These are phyloP conservation scores for Gracilinanus agilis DNA, from an alignment of 2,113 vertebrate species.

Conservation along the genomic window DNA sequence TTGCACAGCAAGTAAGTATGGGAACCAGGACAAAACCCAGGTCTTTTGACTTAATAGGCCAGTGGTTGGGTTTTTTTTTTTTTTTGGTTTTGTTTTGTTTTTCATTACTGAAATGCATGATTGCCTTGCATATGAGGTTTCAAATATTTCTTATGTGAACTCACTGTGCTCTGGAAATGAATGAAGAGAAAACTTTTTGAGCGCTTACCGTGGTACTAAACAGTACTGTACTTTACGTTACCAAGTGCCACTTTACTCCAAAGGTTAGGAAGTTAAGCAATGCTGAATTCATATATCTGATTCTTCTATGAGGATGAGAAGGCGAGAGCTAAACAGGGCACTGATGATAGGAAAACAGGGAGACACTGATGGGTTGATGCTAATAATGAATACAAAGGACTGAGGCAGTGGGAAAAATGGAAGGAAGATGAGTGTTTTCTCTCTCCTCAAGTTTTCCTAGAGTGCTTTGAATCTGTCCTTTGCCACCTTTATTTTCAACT, in stretches of 20 bases:
- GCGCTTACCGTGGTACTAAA: background rate
- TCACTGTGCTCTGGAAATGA: background rate
- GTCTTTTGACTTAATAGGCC: too few relatives aligned
- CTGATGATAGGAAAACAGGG: background rate
- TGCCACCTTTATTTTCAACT: background rate
- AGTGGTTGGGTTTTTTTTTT: background rate
- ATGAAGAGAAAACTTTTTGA: background rate
- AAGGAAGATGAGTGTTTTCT: background rate
- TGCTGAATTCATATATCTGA: background rate
- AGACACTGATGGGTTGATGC: background rate
- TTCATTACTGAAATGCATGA: background rate
- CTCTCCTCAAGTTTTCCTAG: background rate
- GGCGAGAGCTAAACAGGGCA: background rate
- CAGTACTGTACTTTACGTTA: background rate
- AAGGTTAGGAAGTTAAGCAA: background rate
- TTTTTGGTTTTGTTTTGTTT: background rate
- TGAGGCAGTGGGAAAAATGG: too few relatives aligned
- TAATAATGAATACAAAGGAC: background rate
- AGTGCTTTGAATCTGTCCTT: background rate
- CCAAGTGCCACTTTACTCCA: background rate
- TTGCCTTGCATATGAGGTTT: background rate
- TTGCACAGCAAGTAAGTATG: background rate
- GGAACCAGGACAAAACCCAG: background rate
- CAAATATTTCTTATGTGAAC: background rate
- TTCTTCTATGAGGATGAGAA: background rate